phyloP scores from a whole-genome alignment of 2,113 vertebrate genomes.

The Eulacestoma nigropectus region DNA sequence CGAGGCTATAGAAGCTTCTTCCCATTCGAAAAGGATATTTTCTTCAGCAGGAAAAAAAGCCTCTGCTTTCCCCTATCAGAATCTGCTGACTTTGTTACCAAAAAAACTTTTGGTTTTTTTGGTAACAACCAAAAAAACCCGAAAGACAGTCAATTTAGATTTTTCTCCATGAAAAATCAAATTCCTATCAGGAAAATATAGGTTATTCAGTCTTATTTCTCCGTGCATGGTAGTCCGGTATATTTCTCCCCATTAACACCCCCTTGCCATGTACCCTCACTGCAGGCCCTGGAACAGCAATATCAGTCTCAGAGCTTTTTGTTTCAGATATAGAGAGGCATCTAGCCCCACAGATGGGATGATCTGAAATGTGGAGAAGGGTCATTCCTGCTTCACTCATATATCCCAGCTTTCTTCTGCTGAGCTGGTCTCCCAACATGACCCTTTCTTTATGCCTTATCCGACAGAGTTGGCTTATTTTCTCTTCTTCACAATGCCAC shows the following conservation, averaged over 20 bases:
- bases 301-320: not conserved
- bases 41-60: not conserved
- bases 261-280: not conserved
- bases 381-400: not conserved
- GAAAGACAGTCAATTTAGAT: not conserved
- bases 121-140: too few relatives aligned
- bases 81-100: not conserved
- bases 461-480: not conserved
- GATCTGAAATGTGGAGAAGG: not conserved
- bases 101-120: too few relatives aligned
- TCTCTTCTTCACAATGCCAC: not conserved
- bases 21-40: not conserved
- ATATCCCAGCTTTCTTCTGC: not conserved
- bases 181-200: not conserved
- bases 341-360: not conserved
- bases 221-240: not conserved
- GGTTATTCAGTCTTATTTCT: not conserved
- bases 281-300: not conserved
- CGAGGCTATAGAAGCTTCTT: not conserved
- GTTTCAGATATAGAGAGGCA: not conserved
- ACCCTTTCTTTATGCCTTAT: not conserved
- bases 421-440: not conserved
- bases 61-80: not conserved
- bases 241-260: not conserved
- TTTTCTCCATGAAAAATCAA: not conserved